Base-by-base conservation (phyloP, 2,888 invertebrate species). In the Xanthorhoe designata region DNA sequence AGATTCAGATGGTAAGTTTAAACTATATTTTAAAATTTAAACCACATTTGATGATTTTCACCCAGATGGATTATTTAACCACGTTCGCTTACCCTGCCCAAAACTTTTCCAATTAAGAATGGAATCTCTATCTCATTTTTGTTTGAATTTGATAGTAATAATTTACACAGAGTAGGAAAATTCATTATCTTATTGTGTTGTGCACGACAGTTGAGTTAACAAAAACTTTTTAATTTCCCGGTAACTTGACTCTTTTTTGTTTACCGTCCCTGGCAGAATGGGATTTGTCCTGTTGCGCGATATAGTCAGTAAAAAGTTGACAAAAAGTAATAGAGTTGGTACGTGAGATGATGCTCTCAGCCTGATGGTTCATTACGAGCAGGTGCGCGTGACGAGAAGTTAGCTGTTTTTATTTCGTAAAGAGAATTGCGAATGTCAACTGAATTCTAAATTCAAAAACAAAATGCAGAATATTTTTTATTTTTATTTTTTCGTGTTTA, bases 211-310 rank as follows among this genome's bases (percentile, higher is more conserved):
- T 66, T 50, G 58, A 32, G 15, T 19, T 18, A 50, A 53, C 24
- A 3, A 50, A 52, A 58, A 66, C n/a, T 35, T 50, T 42, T 54
- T 45, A 15, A 42, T 51, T 24, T 24, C 29, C 15, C 35, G 4
- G 17, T 42, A 38, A 67, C 67, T 68, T 62, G 72, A 70, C 66
- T 69, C 70, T 66, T 71, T 83, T 81, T 80, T 80, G 75, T 78
- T 70, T 72, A 74, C 66, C 66, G 32, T 55, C 64, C 57, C 66
- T 64, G 68, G 64, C 70, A 72, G 78, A 80, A 78, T 80, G 77
- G 79, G 86, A 87, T 88, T 88, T 86, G 82, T 83, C 83, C 83
- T 81, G 78, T 79, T 77, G 82, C 75, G 77, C 73, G 76, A 77
- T 77, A 80, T 78, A 73, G 69, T 72, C 71, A 69, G 74, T 69